Base-by-base conservation (phyloP, 2,888 invertebrate genomes). In the Liodrosophila aerea region DNA sequence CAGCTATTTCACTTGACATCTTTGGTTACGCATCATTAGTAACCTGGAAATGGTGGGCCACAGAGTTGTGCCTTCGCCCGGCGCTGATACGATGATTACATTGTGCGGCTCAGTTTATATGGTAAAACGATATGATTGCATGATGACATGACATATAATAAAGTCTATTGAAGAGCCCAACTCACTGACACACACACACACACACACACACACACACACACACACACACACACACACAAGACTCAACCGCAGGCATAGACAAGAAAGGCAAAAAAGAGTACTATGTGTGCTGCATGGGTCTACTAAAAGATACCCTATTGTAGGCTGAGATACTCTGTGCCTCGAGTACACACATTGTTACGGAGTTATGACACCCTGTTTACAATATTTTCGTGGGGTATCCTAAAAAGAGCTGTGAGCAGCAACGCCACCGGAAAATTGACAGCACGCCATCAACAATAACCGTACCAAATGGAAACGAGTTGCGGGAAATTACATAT, bases 51-150 rank as follows among this genome's bases (percentile, higher is more conserved):
- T 54, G 43, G 43, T 30, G 8, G 30, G 54, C 45, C 37, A 64
- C 63, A 64, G 44, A 51, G 57, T 49, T 66, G 27, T 8, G 36
- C 31, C 16, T 18, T n/a, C 13, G 49, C 46, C 47, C 44, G 47
- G 33, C 49, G 22, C 51, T 49, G 64, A 75, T 73, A 46, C 61
- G 62, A 72, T 73, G 66, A 75, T 76, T 73, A 47, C 39, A 50
- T 63, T 70, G 60, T 63, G 64, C 52, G 63, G 37, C 52, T 63
- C 58, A 62, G 52, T 58, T 64, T 74, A 72, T 77, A 66, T 67
- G 75, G 82, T 81, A 78, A 78, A 81, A 65, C 72, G 72, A 77
- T 77, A 74, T 82, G 82, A 78, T 78, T 82, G 82, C 82, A 82
- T 78, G 77, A 77, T 77, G 82, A 77, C 77, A 77, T 77, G 82